Conservation (phyloP, 64 coral and sea anemone species). For the Montipora cactus region DNA sequence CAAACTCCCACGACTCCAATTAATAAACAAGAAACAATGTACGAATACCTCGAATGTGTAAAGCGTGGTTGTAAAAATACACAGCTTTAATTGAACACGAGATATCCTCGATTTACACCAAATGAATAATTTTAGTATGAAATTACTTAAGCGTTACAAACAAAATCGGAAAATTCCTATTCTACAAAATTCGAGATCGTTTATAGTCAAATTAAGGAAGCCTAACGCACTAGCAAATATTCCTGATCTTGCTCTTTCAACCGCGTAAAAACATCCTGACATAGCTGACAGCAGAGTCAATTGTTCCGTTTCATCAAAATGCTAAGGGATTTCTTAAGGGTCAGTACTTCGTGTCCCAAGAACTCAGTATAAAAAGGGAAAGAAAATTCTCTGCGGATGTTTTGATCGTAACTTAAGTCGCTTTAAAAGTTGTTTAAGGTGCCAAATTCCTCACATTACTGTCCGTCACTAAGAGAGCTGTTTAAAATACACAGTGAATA, state of each 20-base stretch:
- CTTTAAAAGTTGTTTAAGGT: not conserved
- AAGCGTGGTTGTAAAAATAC: not conserved
- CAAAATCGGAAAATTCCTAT: not conserved
- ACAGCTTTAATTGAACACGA: not conserved
- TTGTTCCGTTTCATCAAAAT: not conserved
- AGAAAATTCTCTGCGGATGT: not conserved
- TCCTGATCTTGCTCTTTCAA: not conserved
- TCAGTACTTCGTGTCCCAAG: not conserved
- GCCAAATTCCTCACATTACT: slow-evolving; percentile 35
- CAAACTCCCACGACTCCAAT: not conserved
- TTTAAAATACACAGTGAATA: not conserved
- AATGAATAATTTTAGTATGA: not conserved
- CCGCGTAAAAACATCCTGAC: not conserved
- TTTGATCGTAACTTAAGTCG: slow-evolving; percentile 5
- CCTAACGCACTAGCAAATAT: too few species aligned
- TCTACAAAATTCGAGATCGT: too few species aligned
- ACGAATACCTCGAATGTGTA: not conserved
- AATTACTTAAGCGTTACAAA: not conserved
- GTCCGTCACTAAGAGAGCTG: not conserved
- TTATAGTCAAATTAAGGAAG: too few species aligned
- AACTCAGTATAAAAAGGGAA: not conserved
- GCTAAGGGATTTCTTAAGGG: too few species aligned
- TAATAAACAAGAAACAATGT: not conserved
- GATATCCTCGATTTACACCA: not conserved
- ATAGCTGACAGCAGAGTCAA: not conserved